These are phyloP conservation scores for Etheostoma nigrum DNA, from an alignment of 2,797 vertebrate genomes.

Conservation along the genomic window DNA sequence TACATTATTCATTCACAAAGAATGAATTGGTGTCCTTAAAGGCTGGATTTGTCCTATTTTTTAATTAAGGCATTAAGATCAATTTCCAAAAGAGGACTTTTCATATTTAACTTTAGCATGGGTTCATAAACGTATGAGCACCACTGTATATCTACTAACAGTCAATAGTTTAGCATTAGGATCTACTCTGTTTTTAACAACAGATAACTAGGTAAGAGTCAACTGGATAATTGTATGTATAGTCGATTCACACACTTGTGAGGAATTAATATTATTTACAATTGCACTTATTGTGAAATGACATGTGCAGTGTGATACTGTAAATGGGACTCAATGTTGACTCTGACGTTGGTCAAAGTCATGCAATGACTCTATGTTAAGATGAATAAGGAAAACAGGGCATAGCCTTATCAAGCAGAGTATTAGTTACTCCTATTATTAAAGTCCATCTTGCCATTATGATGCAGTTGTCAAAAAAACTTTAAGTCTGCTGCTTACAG, in stretches of 20 bases:
- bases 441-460: neutral
- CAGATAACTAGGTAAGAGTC: neutral
- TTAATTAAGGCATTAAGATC: no score
- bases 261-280: neutral
- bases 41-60: no score
- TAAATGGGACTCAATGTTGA: neutral
- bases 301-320: neutral
- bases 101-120: no score
- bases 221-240: neutral
- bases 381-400: conserved; percentile 7
- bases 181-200: neutral
- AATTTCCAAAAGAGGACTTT: no score
- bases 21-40: no score
- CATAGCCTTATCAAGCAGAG: neutral
- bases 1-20: no score
- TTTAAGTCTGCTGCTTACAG: conserved; percentile 35
- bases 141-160: neutral
- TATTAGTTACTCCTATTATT: conserved; percentile 20
- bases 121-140: no score
- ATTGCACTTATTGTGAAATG: neutral
- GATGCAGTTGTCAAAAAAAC: conserved; percentile 13
- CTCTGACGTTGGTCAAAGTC: conserved; percentile 6
- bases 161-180: neutral
- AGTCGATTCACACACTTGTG: neutral
- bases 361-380: neutral